Evolutionary conservation across 1,140 invertebrate genomes (phyloP).

Genomic region (Lutraria rhynchaena): DNA sequence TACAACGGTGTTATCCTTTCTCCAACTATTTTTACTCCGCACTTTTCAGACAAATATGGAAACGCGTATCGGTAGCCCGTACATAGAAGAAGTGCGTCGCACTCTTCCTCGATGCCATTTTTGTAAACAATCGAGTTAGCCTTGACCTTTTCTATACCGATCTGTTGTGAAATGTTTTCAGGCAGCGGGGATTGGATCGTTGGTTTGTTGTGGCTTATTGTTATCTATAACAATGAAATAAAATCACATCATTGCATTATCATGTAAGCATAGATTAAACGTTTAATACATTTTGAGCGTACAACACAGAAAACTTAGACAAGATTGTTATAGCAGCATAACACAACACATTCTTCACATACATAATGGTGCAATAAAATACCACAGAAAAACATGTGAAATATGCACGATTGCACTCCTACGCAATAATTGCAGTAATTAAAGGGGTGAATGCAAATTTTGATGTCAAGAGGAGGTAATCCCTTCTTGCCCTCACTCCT

Average conservation of each 20-base stretch:
- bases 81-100: conserved; percentile 90
- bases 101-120: conserved; percentile 82
- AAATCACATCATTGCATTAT: background rate
- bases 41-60: conserved; percentile 88
- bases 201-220: conserved; percentile 73
- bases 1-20: conserved; percentile 92
- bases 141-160: conserved; percentile 67
- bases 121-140: conserved; percentile 66
- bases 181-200: conserved; percentile 65
- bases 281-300: too few relatives aligned
- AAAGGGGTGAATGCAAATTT: too few relatives aligned
- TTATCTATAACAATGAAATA: conserved; percentile 67
- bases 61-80: conserved; percentile 93
- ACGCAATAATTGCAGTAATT: too few relatives aligned
- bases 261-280: too few relatives aligned
- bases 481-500: too few relatives aligned
- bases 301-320: too few relatives aligned
- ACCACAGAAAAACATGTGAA: too few relatives aligned
- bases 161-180: conserved; percentile 69
- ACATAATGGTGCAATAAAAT: too few relatives aligned
- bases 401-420: too few relatives aligned
- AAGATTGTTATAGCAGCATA: too few relatives aligned
- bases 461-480: too few relatives aligned
- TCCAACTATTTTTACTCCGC: conserved; percentile 88
- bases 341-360: too few relatives aligned